These are phyloP conservation scores for Apodemia duryi DNA, from an alignment of 2,888 invertebrate genomes.

Conservation along the genomic window DNA sequence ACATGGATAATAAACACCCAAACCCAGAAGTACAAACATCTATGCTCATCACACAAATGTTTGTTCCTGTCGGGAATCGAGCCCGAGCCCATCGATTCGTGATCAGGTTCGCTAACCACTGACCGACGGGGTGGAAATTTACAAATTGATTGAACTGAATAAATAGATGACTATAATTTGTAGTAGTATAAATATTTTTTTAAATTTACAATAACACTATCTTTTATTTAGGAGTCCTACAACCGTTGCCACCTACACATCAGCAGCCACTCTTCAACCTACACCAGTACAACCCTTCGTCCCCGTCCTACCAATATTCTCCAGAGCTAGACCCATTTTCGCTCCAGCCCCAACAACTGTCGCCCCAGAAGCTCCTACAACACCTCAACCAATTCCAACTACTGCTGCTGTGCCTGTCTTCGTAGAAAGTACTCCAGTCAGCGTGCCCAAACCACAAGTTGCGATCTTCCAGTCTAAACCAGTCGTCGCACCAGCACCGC, in stretches of 20 bases:
- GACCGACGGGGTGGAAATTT: too few species aligned
- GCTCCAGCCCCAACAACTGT: conserved; percentile 3
- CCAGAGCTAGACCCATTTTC: background rate
- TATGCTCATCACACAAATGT: too few species aligned
- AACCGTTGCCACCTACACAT: background rate
- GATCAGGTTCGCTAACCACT: too few species aligned
- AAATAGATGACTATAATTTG: too few species aligned
- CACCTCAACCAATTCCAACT: background rate
- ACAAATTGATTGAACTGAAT: too few species aligned
- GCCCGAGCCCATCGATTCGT: too few species aligned
- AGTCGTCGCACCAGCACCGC: background rate
- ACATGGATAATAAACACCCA: too few species aligned
- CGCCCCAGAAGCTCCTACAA: background rate
- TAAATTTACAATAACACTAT: too few species aligned
- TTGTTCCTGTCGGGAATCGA: too few species aligned
- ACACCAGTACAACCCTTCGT: background rate
- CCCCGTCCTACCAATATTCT: background rate
- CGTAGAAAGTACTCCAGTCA: background rate
- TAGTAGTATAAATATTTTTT: too few species aligned
- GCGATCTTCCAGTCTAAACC: conserved; percentile 24
- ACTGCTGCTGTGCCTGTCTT: background rate
- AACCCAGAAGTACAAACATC: too few species aligned
- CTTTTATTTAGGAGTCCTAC: background rate
- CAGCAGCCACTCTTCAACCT: background rate
- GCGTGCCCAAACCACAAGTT: background rate